Evolutionary conservation across 2,888 invertebrate species (phyloP), one percentile per base, ranked within the genome.

Genomic region (Pseudolycoriella hygida): DNA sequence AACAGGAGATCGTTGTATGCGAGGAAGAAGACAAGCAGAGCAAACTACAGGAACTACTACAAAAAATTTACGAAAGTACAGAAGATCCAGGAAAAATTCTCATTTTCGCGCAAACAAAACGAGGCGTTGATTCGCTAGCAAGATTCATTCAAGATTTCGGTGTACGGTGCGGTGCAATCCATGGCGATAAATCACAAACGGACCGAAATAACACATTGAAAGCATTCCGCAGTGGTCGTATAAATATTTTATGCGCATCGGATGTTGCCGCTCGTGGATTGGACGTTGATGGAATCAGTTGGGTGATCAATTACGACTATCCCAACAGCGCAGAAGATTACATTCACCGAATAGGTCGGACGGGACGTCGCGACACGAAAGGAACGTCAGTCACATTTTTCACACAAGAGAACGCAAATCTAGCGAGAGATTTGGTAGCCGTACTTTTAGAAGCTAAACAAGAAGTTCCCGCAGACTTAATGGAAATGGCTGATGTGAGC

Each of bases 241-340:
- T 83, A 46, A 80, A 80, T 53, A 90, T 96, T 61, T 73, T 96
- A 25, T 87, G 96, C 53, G 96, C 96, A 57, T 96, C 96, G 50
- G 96, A 97, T 71, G 96, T 96, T 60, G 96, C 96, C 53, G 93
- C 96, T 44, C 75, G 93, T 60, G 93, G 94, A 60, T 73, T 94
- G 65, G 92, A 93, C 78, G 92, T 93, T 60, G 89, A 90, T 64
- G 92, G 92, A 61, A 89, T 94, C 59, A 90, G 89, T 69, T 90
- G 83, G 70, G 93, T 94, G 53, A 87, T 93, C 63, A 94, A 93
- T 72, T 92, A 83, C 72, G 93, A 93, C 70, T 94, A 90, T 67
- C 93, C 93, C 46, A 86, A 86, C 66, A 89, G 87, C 48, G 88
- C 89, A 45, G 93, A 94, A 66, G 92, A 93, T 67, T 93, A 93